phyloP scores from a whole-genome alignment of 1,140 invertebrate genomes.

The Pectinophora gossypiella region DNA sequence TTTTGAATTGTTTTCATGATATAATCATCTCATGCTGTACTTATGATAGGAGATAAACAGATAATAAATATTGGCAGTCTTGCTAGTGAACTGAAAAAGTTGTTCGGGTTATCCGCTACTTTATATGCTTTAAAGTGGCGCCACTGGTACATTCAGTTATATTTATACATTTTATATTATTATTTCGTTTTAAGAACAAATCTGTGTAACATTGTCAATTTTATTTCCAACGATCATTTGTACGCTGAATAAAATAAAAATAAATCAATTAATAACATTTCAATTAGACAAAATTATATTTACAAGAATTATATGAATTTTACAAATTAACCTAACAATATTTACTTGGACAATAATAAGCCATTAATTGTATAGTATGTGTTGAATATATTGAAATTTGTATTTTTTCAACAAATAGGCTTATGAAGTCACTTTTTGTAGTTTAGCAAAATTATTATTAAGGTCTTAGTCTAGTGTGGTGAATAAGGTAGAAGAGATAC shows the following conservation, averaged over 20 bases:
- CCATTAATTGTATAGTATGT: neutral
- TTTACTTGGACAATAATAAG: slow-evolving; percentile 13
- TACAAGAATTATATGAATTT: too few relatives aligned
- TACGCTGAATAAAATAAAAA: neutral
- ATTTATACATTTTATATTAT: neutral
- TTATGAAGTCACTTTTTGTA: slow-evolving; percentile 27
- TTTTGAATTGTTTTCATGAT: too few relatives aligned
- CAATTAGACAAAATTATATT: slow-evolving; percentile 10
- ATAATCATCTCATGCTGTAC: too few relatives aligned
- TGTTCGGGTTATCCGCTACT: too few relatives aligned
- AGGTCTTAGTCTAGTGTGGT: slow-evolving; percentile 4
- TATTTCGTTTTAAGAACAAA: neutral
- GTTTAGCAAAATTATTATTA: slow-evolving; percentile 21
- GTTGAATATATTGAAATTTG: slow-evolving; percentile 23
- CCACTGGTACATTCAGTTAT: too few relatives aligned
- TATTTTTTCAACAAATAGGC: slow-evolving; percentile 48
- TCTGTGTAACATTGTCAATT: neutral
- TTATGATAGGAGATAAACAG: too few relatives aligned
- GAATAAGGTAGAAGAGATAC: neutral
- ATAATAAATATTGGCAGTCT: too few relatives aligned
- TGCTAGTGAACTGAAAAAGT: too few relatives aligned
- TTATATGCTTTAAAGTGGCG: too few relatives aligned
- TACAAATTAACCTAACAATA: too few relatives aligned
- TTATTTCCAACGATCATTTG: neutral
- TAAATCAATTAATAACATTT: neutral